Evolutionary conservation across 2,888 invertebrate genomes (phyloP).

Genomic region (Brachypalpus laphriformis): DNA sequence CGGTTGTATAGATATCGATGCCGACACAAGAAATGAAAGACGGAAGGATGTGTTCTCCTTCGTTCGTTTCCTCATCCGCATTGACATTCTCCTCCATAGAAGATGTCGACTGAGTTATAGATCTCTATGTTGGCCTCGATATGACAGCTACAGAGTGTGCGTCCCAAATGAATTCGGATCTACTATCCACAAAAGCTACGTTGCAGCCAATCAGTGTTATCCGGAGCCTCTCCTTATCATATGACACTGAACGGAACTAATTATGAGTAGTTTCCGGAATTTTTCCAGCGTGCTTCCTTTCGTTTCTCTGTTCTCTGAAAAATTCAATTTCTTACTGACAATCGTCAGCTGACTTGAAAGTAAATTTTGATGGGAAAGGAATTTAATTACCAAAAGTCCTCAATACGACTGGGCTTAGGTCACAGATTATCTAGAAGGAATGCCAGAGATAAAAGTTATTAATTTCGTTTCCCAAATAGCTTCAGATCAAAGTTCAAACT

Average conservation of each 20-base stretch:
- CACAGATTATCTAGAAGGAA: constrained; percentile 29
- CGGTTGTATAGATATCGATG: constrained; percentile 47
- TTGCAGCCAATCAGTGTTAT: constrained; percentile 65
- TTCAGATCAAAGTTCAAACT: constrained; percentile 69
- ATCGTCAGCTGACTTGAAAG: constrained; percentile 38
- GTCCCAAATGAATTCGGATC: background rate
- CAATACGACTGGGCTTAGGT: background rate
- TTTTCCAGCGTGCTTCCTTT: background rate
- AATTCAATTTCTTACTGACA: constrained; percentile 66
- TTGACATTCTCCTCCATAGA: constrained; percentile 34
- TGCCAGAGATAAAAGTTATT: constrained; percentile 58
- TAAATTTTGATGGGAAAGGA: constrained; percentile 54
- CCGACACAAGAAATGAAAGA: constrained; percentile 63
- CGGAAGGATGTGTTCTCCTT: constrained; percentile 71
- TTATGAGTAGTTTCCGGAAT: constrained; percentile 72
- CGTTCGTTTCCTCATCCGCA: constrained; percentile 62
- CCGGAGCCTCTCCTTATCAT: constrained; percentile 47
- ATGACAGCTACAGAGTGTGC: constrained; percentile 46
- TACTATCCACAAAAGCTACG: constrained; percentile 11
- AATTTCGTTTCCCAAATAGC: constrained; percentile 60
- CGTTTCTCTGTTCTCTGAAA: background rate
- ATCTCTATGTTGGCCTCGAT: constrained; percentile 8
- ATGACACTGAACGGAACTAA: constrained; percentile 73
- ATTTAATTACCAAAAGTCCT: constrained; percentile 60
- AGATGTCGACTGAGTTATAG: too few relatives aligned